phyloP scores from a whole-genome alignment of 2,797 vertebrate genomes.

The Nothura maculosa region DNA sequence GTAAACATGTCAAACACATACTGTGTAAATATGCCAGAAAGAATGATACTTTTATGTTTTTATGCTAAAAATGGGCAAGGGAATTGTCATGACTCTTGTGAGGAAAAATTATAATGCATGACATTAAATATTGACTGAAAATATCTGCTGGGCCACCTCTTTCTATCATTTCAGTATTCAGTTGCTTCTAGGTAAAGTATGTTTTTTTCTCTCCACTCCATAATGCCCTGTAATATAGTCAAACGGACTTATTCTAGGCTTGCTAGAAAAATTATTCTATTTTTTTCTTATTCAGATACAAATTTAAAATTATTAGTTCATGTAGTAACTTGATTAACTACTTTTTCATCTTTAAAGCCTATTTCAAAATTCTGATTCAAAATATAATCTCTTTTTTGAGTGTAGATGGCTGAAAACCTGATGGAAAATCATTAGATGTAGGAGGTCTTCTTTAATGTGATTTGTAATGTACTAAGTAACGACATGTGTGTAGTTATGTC shows the following conservation, averaged over 20 bases:
- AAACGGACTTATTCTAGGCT: constrained; percentile 76
- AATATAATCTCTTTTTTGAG: constrained; percentile 69
- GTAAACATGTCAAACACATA: neutral
- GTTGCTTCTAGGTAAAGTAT: constrained; percentile 76
- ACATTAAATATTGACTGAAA: constrained; percentile 57
- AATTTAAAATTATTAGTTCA: constrained; percentile 81
- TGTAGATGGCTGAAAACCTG: constrained; percentile 70
- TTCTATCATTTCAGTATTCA: constrained; percentile 79
- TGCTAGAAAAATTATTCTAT: constrained; percentile 47
- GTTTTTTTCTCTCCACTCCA: constrained; percentile 79
- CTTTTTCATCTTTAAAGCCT: constrained; percentile 73
- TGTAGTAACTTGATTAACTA: constrained; percentile 85
- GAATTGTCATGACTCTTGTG: constrained; percentile 29
- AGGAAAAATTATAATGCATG: constrained; percentile 29
- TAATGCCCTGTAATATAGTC: neutral
- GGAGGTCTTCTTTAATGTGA: neutral
- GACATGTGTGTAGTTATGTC: neutral
- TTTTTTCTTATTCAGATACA: constrained; percentile 61
- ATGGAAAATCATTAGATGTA: constrained; percentile 53
- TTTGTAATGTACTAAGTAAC: constrained; percentile 11
- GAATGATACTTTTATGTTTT: constrained; percentile 11
- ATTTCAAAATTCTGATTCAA: constrained; percentile 64
- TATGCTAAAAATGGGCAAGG: constrained; percentile 30
- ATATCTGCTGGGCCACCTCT: constrained; percentile 55
- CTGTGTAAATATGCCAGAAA: constrained; percentile 33